Evolutionary conservation across 2,888 invertebrate genomes (phyloP), one percentile per base, ranked within the genome.

Genomic region (Herminia tarsipennalis): DNA sequence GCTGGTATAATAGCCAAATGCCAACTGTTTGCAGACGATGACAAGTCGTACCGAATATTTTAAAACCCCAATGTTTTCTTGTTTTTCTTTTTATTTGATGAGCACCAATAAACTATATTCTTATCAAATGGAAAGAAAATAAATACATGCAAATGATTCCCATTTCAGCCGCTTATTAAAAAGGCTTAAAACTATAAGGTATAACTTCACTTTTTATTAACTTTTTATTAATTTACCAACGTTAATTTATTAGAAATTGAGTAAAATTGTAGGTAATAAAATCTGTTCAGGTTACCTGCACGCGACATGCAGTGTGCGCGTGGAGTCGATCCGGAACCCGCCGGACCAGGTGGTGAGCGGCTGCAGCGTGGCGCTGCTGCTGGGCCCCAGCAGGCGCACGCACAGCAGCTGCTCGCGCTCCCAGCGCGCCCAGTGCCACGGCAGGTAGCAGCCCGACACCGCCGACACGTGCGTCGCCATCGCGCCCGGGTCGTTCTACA

Each of bases 361-460:
- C 96, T 27, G 96, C 14, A 48, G 51, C 32, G 44, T 24, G 35
- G 22, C 22, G n/a, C 45, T 93, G 92, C 41, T 36, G 4, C 94
- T 88, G 2, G 95, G 88, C 64, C 95, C 95, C 51, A 95, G 92
- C 53, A 98, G 92, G 25, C 96, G 94, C 33, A 98, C 96, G 87
- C 98, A 98, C 33, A 99, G 92, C 70, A 98, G 91, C 73, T 96
- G 97, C 70, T 97, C 97, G 60, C 96, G 95, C 78, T 98, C 98
- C 66, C 96, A 93, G 54, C 97, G 94, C 36, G 98, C 96, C 98
- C 99, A 99, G 88, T 99, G 98, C 92, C 98, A 99, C 10, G 99
- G 96, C 87, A 98, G 94, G 81, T 96, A 96, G 78, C 97, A 97
- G 58, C 96, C 96, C 0, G 98, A 94, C 72, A 97, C 94, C 1